Evolutionary conservation across 1,140 invertebrate species (phyloP).

Genomic region (Bombus haemorrhoidalis): DNA sequence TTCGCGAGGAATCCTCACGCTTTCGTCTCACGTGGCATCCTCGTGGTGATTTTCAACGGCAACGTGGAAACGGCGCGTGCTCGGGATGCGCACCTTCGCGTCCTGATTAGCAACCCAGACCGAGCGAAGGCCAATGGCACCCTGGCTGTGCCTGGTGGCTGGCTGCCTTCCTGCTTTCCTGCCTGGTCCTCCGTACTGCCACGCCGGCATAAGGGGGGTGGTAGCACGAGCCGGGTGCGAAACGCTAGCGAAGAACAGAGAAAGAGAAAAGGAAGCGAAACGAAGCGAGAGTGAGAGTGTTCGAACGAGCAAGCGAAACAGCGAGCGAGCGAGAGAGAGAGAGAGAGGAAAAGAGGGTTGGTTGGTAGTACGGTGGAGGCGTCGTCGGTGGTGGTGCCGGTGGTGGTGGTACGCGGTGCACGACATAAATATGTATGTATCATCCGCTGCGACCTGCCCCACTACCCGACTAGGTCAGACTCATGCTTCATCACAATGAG

Average conservation of each 20-base stretch:
- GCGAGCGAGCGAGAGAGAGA: neutral
- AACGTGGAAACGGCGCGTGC: conserved; percentile 72
- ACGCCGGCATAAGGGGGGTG: conserved; percentile 49
- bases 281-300: conserved; percentile 24
- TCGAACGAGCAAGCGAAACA: conserved; percentile 10
- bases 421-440: conserved; percentile 84
- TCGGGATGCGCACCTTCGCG: conserved; percentile 75
- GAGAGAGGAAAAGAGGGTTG: conserved; percentile 41
- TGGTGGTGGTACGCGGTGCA: conserved; percentile 75
- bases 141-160: conserved; percentile 43
- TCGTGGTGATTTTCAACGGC: conserved; percentile 68
- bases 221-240: conserved; percentile 34
- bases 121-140: conserved; percentile 70
- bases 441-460: conserved; percentile 81
- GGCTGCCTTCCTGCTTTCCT: conserved; percentile 42
- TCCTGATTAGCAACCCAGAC: conserved; percentile 76
- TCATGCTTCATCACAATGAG: conserved; percentile 83
- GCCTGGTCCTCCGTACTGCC: conserved; percentile 44
- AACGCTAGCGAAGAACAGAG: conserved; percentile 46
- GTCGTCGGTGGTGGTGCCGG: conserved; percentile 33
- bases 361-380: conserved; percentile 51
- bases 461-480: conserved; percentile 82
- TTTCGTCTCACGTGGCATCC: conserved; percentile 72
- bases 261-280: conserved; percentile 28
- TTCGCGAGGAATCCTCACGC: conserved; percentile 73